Evolutionary conservation across 2,888 invertebrate species (phyloP).

Genomic region (Heliconius hortense): DNA sequence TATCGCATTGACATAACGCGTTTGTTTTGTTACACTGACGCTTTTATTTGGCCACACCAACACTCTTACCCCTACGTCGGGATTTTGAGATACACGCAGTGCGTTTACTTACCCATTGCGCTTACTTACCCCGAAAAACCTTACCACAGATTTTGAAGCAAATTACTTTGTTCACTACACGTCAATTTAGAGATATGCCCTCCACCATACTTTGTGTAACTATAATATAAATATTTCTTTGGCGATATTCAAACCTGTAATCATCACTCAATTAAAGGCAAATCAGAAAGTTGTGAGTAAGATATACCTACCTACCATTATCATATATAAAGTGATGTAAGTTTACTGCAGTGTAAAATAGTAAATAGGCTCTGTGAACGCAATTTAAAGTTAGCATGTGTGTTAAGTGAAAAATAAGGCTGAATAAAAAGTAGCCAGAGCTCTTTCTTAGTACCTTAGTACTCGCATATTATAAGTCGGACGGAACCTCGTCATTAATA

Average conservation of each 20-base stretch:
- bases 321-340: constrained; percentile 1
- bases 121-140: too few species aligned
- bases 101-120: too few species aligned
- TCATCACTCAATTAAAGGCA: not conserved
- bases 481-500: constrained; percentile 17
- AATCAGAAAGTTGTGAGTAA: too few species aligned
- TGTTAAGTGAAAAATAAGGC: constrained; percentile 19
- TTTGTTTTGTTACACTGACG: too few species aligned
- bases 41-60: too few species aligned
- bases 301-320: not conserved
- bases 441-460: constrained; percentile 16
- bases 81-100: too few species aligned
- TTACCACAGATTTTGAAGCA: not conserved
- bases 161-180: not conserved
- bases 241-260: not conserved
- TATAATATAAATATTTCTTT: not conserved
- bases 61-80: too few species aligned
- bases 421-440: constrained; percentile 14
- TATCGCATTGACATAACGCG: too few species aligned
- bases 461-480: not conserved
- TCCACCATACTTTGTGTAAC: too few species aligned
- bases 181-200: not conserved
- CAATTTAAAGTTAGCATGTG: constrained; percentile 13
- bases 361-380: not conserved
- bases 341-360: not conserved